These are phyloP conservation scores for Nudaria mundana DNA, from an alignment of 2,888 invertebrate genomes.

Conservation along the genomic window DNA sequence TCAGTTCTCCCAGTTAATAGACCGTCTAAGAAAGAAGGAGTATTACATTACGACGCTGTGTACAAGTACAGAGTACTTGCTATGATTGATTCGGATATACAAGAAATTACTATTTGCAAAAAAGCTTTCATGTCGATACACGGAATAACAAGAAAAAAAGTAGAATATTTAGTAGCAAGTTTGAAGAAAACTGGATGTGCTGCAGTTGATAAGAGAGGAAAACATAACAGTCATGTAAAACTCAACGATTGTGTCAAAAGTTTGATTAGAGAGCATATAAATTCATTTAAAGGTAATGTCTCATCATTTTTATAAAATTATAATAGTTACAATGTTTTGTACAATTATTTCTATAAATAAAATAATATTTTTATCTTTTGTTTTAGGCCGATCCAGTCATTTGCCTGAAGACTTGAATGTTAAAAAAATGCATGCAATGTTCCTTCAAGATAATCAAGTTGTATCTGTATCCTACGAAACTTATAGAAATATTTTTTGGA, in stretches of 20 bases:
- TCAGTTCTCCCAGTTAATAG: conserved; percentile 10
- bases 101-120: conserved; percentile 1
- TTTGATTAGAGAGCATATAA: conserved; percentile 3
- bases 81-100: background rate
- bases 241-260: conserved; percentile 1
- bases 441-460: conserved; percentile 6
- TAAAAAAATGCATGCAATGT: conserved; percentile 12
- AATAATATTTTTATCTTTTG: conserved; percentile 6
- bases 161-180: conserved; percentile 1
- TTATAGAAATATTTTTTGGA: conserved; percentile 10
- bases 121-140: conserved; percentile 10
- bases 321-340: background rate
- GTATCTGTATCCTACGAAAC: conserved; percentile 10
- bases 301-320: background rate
- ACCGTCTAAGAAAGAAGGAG: conserved; percentile 6
- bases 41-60: conserved; percentile 8
- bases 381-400: conserved; percentile 8
- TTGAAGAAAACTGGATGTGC: background rate
- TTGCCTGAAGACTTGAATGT: conserved; percentile 11
- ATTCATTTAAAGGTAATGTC: conserved; percentile 1
- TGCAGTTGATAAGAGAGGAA: conserved; percentile 3
- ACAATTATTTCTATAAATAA: background rate
- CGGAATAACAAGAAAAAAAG: conserved; percentile 8
- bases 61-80: conserved; percentile 1
- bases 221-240: background rate